Conservation (phyloP, 2,888 invertebrate genomes). For the Teleiodes luculella region DNA sequence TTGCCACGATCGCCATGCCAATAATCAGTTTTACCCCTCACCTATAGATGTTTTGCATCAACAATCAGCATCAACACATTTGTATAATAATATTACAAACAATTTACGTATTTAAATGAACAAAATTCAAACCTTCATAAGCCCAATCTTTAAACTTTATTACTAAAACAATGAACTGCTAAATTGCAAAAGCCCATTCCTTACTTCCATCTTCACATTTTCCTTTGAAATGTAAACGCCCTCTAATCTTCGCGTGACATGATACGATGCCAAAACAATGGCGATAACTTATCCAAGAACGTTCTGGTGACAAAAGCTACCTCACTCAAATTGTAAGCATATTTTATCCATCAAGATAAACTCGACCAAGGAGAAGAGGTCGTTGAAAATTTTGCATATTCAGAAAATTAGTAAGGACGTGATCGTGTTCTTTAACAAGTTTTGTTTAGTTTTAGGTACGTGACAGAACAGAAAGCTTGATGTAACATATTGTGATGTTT, state of each 20-base stretch:
- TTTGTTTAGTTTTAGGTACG: neutral
- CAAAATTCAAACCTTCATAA: neutral
- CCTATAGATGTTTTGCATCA: no score
- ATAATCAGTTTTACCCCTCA: no score
- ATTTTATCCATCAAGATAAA: neutral
- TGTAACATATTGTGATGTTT: no score
- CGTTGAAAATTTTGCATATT: slow-evolving; percentile 6
- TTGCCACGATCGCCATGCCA: no score
- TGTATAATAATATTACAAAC: no score
- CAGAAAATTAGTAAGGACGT: neutral
- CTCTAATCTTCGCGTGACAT: slow-evolving; percentile 19
- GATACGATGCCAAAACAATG: slow-evolving; percentile 28
- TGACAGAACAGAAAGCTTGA: no score
- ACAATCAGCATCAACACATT: no score
- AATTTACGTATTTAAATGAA: neutral
- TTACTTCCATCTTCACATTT: slow-evolving; percentile 26
- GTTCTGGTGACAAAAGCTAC: slow-evolving; percentile 20
- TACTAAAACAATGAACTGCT: neutral
- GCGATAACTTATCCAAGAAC: slow-evolving; percentile 23
- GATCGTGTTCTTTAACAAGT: neutral
- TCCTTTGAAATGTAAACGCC: slow-evolving; percentile 29
- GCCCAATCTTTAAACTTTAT: neutral
- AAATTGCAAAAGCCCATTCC: slow-evolving; percentile 23
- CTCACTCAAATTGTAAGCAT: slow-evolving; percentile 18
- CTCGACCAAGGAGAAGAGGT: neutral